Evolutionary conservation across 2,888 invertebrate genomes (phyloP).

Genomic region (Arge pagana): DNA sequence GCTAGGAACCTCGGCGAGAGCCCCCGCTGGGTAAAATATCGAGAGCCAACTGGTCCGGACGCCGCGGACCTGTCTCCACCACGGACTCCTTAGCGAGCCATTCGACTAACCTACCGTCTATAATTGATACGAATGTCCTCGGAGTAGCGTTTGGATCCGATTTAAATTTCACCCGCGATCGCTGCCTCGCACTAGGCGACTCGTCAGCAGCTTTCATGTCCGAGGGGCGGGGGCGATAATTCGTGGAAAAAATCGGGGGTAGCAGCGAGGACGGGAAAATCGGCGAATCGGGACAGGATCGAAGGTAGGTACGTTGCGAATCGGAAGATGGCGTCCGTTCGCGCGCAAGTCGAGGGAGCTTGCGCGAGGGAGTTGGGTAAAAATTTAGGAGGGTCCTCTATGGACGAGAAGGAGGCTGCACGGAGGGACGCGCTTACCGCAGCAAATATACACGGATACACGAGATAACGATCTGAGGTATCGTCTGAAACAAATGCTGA

Average conservation of each 20-base stretch:
- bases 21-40: conserved; percentile 57
- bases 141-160: conserved; percentile 45
- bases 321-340: conserved; percentile 19
- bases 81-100: conserved; percentile 47
- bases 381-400: conserved; percentile 22
- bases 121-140: conserved; percentile 58
- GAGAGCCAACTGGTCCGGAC: conserved; percentile 53
- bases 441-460: conserved; percentile 36
- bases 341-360: conserved; percentile 15
- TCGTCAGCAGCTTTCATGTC: too few relatives aligned
- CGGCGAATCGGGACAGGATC: conserved; percentile 32
- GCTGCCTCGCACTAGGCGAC: too few relatives aligned
- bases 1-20: conserved; percentile 43
- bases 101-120: conserved; percentile 47
- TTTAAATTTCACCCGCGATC: too few relatives aligned
- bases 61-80: conserved; percentile 51
- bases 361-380: conserved; percentile 16
- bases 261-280: conserved; percentile 26
- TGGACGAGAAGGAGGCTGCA: too few relatives aligned
- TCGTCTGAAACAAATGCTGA: conserved; percentile 54
- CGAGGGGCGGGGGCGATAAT: too few relatives aligned
- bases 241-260: conserved; percentile 20
- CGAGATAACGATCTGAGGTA: conserved; percentile 52
- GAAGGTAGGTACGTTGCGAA: conserved; percentile 32
- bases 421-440: too few relatives aligned